Evolutionary conservation across 2,113 vertebrate genomes (phyloP).

Genomic region (Rousettus leschenaultii): DNA sequence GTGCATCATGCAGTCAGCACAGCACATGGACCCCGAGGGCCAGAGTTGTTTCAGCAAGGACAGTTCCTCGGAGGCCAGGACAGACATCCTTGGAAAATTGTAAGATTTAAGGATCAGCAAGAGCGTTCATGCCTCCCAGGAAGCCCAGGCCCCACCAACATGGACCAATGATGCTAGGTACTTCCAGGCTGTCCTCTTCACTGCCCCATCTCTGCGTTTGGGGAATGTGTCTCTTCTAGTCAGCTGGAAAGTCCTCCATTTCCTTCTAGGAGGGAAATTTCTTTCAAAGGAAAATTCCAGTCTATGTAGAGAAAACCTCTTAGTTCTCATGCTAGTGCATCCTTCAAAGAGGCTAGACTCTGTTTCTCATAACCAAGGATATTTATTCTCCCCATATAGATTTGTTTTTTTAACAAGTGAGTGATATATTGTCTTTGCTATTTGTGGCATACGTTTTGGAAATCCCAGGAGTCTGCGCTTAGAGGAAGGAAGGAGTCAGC

Average conservation of each 20-base stretch:
- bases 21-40: background rate
- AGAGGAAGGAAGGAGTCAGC: background rate
- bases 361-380: slow-evolving; percentile 1
- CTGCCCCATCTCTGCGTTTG: background rate
- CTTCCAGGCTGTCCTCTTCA: background rate
- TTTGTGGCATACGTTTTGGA: background rate
- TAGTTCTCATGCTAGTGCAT: background rate
- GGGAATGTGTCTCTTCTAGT: background rate
- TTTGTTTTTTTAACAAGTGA: slow-evolving; percentile 12
- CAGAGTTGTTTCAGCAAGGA: background rate
- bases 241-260: background rate
- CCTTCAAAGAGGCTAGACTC: slow-evolving; percentile 3
- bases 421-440: background rate
- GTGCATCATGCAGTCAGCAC: background rate
- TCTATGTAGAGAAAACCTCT: background rate
- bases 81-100: background rate
- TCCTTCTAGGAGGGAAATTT: background rate
- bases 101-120: slow-evolving; percentile 2
- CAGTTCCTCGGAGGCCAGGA: background rate
- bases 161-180: background rate
- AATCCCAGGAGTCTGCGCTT: background rate
- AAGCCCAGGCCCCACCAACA: background rate
- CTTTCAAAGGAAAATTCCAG: slow-evolving; percentile 11
- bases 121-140: background rate
- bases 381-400: slow-evolving; percentile 11